Evolutionary conservation across 2,113 vertebrate genomes (phyloP), one percentile per base, ranked within the genome.

Genomic region (Upupa epops): DNA sequence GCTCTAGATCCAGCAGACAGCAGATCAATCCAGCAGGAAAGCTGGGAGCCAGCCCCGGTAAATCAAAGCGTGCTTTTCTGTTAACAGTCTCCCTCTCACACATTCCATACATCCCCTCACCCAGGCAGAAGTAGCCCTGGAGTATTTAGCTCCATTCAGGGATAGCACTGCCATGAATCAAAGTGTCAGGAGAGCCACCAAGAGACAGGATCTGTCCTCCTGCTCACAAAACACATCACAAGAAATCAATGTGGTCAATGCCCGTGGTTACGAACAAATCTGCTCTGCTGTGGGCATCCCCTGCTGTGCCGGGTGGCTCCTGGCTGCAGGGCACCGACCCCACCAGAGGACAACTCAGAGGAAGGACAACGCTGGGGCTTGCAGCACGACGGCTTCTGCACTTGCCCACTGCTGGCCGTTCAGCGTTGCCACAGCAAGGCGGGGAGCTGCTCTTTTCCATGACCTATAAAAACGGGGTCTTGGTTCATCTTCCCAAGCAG

Each of bases 151-250:
- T 96, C 92, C 83, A 69, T 52, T 89, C 96, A 96, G 97, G 96
- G 92, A 97, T 46, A 96, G 95, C 93, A 84, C 81, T 72, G 96
- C 89, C 91, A 97, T 96, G 97, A 77, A 97, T 96, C 97, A 97
- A 95, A 96, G 89, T 97, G 96, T 93, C 97, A 97, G 83, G 71
- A 96, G 89, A 93, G 68, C 91, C 88, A 96, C 81, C 96, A 96
- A 42, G 93, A 97, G 92, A 96, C 92, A 94, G 93, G 95, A 94
- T 84, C 93, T 95, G 83, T 90, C 96, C 95, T 85, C 90, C 94
- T 94, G 79, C 86, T 85, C 94, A 91, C 96, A 69, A 91, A 89
- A 49, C 69, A 86, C 83, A 55, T 49, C 69, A 86, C 85, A 55
- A 58, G 24, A 26, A 83, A 95, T 80, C 81, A 48, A 72, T 82